These are phyloP conservation scores for Scotopteryx bipunctaria DNA, from an alignment of 2,888 invertebrate genomes.

Conservation along the genomic window DNA sequence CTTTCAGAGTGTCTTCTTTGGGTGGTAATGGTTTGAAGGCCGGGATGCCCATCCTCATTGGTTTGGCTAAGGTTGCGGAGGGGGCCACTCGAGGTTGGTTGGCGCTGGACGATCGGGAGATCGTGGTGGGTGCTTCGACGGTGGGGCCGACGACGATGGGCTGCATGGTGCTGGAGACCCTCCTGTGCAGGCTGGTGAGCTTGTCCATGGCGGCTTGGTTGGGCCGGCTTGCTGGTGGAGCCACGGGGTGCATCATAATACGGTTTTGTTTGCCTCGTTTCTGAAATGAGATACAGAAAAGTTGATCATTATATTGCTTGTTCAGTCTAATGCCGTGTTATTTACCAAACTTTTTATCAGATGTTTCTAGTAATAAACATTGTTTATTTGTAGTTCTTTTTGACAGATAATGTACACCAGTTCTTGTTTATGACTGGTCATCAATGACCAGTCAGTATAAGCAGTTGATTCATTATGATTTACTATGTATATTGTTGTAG, in stretches of 20 bases:
- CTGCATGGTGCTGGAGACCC: conserved; percentile 65
- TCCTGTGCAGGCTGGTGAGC: conserved; percentile 60
- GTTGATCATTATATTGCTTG: too few relatives aligned
- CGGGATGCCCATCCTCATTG: conserved; percentile 86
- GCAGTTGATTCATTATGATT: too few relatives aligned
- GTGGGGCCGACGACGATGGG: conserved; percentile 67
- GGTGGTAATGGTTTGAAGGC: conserved; percentile 91
- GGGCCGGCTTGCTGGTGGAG: conserved; percentile 58
- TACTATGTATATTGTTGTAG: too few relatives aligned
- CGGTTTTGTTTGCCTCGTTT: conserved; percentile 79
- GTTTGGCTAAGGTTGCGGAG: conserved; percentile 77
- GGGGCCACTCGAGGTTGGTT: conserved; percentile 40
- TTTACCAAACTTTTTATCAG: too few relatives aligned
- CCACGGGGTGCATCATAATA: conserved; percentile 73
- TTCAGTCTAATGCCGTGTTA: too few relatives aligned
- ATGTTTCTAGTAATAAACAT: too few relatives aligned
- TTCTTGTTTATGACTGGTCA: too few relatives aligned
- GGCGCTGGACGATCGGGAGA: conserved; percentile 24
- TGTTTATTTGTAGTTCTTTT: too few relatives aligned
- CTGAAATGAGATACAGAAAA: conserved; percentile 52
- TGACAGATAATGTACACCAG: too few relatives aligned
- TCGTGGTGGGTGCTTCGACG: conserved; percentile 48
- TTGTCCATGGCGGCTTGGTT: conserved; percentile 72
- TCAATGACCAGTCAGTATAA: too few relatives aligned
- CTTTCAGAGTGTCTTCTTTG: conserved; percentile 80